phyloP scores from a whole-genome alignment of 1,140 invertebrate species.

The Danaus plexippus region DNA sequence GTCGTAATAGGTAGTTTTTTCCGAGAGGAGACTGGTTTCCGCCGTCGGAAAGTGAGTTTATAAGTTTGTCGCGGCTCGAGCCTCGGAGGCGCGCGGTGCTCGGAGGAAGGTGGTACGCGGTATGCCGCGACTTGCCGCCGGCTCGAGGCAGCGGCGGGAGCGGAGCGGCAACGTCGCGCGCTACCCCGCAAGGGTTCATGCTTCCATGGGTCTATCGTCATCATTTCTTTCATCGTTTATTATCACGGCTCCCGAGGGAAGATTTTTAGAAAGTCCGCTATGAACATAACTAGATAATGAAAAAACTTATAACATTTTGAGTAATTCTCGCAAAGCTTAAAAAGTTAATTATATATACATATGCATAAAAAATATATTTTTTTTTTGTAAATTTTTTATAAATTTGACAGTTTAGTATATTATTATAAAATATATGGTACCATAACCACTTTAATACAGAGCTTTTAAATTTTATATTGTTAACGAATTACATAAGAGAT shows the following conservation, averaged over 20 bases:
- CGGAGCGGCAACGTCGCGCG: conserved; percentile 15
- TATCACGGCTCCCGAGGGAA: conserved; percentile 21
- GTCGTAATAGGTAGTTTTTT: conserved; percentile 34
- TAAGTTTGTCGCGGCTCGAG: conserved; percentile 41
- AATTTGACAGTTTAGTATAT: no score
- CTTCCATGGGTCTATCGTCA: conserved; percentile 13
- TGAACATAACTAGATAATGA: background rate
- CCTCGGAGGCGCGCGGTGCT: conserved; percentile 30
- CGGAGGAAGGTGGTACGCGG: conserved; percentile 39
- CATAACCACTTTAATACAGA: no score
- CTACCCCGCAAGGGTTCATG: conserved; percentile 13
- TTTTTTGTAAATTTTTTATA: no score
- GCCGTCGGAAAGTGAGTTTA: conserved; percentile 41
- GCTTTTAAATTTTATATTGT: no score
- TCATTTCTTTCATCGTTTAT: conserved; percentile 26
- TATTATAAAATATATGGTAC: no score
- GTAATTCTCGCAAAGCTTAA: no score
- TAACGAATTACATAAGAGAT: no score
- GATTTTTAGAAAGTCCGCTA: conserved; percentile 13
- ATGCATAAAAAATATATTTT: no score
- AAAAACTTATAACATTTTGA: no score
- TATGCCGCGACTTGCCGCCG: conserved; percentile 25
- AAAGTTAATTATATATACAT: no score
- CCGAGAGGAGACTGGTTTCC: conserved; percentile 38
- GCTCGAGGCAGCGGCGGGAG: conserved; percentile 11